Conservation (phyloP, 2,113 vertebrate species). For the Pionites leucogaster region DNA sequence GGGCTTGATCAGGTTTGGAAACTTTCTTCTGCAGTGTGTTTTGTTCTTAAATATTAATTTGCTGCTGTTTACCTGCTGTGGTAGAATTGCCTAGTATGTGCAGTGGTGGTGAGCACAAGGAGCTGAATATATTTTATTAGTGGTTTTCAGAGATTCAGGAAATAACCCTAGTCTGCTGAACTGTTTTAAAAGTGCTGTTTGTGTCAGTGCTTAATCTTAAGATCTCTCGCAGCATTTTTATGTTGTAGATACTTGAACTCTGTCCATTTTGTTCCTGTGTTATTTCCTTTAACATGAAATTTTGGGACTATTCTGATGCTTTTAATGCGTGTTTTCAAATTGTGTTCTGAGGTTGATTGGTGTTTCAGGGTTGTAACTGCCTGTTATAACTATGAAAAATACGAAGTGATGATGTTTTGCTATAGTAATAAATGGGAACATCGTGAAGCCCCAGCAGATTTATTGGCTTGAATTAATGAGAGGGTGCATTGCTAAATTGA, state of each 20-base stretch:
- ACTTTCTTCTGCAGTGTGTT: neutral
- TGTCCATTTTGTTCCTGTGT: neutral
- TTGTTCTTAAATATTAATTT: neutral
- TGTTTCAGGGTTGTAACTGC: neutral
- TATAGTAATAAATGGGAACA: neutral
- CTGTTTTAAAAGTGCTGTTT: neutral
- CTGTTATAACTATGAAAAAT: neutral
- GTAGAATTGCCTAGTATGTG: neutral
- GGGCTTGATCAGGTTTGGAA: neutral
- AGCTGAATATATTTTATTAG: neutral
- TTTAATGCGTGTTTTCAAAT: neutral
- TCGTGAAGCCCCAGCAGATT: neutral
- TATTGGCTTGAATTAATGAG: neutral
- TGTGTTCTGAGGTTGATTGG: neutral
- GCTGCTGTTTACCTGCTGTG: neutral
- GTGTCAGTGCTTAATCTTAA: neutral
- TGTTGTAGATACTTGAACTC: neutral
- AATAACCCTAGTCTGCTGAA: neutral
- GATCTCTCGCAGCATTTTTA: rapidly evolving
- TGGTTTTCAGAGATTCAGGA: neutral
- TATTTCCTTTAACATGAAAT: neutral
- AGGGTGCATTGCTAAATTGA: neutral
- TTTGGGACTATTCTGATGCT: neutral
- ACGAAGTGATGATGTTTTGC: neutral
- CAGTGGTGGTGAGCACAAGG: neutral